Conservation (phyloP, 2,888 invertebrate species). For the Xestia rhomboidea region DNA sequence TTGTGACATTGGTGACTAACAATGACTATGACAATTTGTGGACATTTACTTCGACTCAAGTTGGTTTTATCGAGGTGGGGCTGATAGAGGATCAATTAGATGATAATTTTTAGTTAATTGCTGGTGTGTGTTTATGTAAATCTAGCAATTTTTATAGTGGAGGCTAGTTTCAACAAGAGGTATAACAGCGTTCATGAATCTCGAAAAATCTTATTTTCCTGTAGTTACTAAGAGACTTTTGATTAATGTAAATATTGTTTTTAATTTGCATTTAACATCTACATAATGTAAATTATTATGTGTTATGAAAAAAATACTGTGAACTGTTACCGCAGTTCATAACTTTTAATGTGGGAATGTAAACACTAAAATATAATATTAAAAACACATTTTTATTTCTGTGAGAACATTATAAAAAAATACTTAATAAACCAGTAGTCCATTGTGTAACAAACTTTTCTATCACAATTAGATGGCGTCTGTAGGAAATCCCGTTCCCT, state of each 20-base stretch:
- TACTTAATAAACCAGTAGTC: background rate
- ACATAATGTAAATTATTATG: background rate
- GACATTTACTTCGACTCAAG: constrained; percentile 48
- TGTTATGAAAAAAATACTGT: background rate
- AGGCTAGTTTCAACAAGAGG: background rate
- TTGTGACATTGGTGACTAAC: constrained; percentile 60
- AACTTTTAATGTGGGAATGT: background rate
- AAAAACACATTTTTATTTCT: background rate
- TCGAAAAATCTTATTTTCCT: background rate
- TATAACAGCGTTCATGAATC: background rate
- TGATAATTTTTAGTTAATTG: constrained; percentile 32
- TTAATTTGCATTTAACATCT: background rate
- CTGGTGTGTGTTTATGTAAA: constrained; percentile 11
- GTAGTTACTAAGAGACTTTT: background rate
- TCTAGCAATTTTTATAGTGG: background rate
- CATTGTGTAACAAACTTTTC: background rate
- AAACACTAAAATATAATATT: background rate
- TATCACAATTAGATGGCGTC: background rate
- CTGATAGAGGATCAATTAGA: constrained; percentile 38
- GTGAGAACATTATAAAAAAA: background rate
- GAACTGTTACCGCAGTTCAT: background rate
- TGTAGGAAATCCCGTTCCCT: background rate
- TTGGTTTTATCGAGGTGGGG: constrained; percentile 34
- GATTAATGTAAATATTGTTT: background rate
- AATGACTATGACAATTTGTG: constrained; percentile 41